Evolutionary conservation across 2,113 vertebrate species (phyloP).

Genomic region (Monarcha castaneiventris): DNA sequence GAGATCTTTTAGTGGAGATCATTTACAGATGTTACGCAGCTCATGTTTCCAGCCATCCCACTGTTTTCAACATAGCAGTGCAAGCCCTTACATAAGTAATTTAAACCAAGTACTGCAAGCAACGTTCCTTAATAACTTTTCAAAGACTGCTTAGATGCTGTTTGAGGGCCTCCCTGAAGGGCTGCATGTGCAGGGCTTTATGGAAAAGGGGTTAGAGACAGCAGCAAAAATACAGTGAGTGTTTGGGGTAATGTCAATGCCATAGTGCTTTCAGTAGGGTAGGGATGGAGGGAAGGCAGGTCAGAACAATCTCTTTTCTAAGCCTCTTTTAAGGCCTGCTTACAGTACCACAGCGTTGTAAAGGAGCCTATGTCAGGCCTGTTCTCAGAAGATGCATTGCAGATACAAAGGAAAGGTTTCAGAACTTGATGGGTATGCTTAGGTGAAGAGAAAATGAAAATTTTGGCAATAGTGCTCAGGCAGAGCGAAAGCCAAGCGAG

Average conservation of each 20-base stretch:
- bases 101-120: neutral
- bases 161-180: neutral
- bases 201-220: neutral
- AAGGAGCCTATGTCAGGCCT: neutral
- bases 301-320: neutral
- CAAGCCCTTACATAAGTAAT: neutral
- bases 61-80: neutral
- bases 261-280: neutral
- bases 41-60: neutral
- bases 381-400: fast-evolving
- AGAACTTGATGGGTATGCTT: neutral
- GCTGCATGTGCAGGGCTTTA: neutral
- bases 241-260: neutral
- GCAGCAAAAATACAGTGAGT: neutral
- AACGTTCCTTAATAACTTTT: neutral
- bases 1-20: neutral
- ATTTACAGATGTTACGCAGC: neutral
- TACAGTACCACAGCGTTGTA: neutral
- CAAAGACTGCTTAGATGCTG: neutral
- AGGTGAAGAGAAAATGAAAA: neutral
- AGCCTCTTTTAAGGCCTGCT: neutral
- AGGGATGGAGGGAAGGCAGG: neutral
- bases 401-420: neutral
- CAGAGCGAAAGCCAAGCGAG: neutral
- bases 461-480: neutral